These are phyloP conservation scores for Athene cunicularia DNA, from an alignment of 2,113 vertebrate genomes.

Conservation along the genomic window DNA sequence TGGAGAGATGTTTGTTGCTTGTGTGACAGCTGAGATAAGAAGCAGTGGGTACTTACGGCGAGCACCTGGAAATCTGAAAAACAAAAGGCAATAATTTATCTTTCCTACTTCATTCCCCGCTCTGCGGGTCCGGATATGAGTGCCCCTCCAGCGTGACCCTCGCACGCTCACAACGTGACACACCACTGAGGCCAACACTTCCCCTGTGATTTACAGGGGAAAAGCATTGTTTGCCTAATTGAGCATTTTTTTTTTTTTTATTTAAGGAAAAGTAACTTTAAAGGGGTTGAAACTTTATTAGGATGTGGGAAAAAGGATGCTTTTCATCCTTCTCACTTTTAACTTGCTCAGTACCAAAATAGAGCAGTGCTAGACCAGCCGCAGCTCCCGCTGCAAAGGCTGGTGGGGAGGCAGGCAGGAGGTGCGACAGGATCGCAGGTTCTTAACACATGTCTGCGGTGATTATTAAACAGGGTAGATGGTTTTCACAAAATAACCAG, in stretches of 20 bases:
- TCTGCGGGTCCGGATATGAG: not conserved
- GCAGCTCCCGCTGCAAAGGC: not conserved
- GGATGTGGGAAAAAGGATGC: not conserved
- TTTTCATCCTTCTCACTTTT: not conserved
- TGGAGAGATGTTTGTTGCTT: not conserved
- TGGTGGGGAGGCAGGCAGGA: not conserved
- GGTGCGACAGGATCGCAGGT: fast-evolving
- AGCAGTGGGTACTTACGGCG: not conserved
- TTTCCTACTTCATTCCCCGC: not conserved
- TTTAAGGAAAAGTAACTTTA: not conserved
- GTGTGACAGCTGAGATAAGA: not conserved
- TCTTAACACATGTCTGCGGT: not conserved
- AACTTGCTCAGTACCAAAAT: not conserved
- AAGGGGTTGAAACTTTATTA: not conserved
- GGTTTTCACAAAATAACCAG: not conserved
- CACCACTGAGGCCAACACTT: not conserved
- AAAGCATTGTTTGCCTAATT: not conserved
- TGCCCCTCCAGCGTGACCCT: not conserved
- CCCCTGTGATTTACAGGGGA: slow-evolving; percentile 22
- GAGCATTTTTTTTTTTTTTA: not conserved
- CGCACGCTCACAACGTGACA: not conserved
- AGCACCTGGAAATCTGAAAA: slow-evolving; percentile 7
- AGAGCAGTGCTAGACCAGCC: not conserved
- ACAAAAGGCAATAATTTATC: slow-evolving; percentile 51
- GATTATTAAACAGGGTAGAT: not conserved